These are phyloP conservation scores for Thryonomys swinderianus DNA, from an alignment of 2,113 vertebrate genomes.

Conservation along the genomic window DNA sequence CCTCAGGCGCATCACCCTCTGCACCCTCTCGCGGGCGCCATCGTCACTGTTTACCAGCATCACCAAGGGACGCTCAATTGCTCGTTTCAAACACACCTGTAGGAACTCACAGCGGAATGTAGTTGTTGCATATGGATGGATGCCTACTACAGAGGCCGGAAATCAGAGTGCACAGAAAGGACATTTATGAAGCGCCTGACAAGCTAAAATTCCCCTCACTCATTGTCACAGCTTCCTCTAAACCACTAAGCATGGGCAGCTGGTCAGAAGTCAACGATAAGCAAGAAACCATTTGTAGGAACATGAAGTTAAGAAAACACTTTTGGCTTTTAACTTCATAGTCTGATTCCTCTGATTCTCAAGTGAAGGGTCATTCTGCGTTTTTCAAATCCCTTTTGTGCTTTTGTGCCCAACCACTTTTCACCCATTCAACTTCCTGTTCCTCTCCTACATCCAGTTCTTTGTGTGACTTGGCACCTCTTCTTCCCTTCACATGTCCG, in stretches of 20 bases:
- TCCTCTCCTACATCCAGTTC: conserved; percentile 60
- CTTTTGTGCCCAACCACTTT: conserved; percentile 65
- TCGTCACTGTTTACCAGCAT: not conserved
- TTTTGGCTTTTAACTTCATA: conserved; percentile 38
- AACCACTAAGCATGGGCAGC: not conserved
- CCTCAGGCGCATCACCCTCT: not conserved
- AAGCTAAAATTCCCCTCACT: not conserved
- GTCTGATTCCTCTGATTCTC: conserved; percentile 57
- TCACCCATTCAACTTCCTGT: conserved; percentile 77
- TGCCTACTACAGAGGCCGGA: not conserved
- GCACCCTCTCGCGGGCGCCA: too few relatives aligned
- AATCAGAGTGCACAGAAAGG: not conserved
- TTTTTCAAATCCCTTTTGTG: conserved; percentile 65
- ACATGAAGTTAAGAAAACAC: conserved; percentile 57
- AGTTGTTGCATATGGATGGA: too few relatives aligned
- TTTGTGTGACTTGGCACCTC: conserved; percentile 78
- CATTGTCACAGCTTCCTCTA: not conserved
- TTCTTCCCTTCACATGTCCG: conserved; percentile 55
- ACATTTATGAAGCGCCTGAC: not conserved
- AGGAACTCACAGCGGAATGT: not conserved
- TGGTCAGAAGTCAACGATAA: not conserved
- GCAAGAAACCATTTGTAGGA: conserved; percentile 20
- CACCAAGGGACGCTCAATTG: not conserved
- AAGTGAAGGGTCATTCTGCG: conserved; percentile 44
- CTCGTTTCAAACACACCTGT: not conserved